Evolutionary conservation across 2,888 invertebrate species (phyloP).

Genomic region (Drosophila eohydei): DNA sequence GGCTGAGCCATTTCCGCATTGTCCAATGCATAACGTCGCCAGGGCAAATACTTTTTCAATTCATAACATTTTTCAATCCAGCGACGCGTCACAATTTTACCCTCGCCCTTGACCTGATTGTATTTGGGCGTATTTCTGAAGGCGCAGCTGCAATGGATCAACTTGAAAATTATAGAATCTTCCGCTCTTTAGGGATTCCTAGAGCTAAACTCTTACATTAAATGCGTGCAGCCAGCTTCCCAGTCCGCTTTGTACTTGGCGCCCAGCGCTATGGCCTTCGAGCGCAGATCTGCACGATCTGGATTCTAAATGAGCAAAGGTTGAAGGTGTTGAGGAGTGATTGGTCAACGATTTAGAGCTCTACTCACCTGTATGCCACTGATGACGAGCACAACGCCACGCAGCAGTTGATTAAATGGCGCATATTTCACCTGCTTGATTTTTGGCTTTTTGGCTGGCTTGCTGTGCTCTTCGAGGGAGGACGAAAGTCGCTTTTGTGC

Average conservation of each 20-base stretch:
- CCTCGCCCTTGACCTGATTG: slow-evolving; percentile 88
- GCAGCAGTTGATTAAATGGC: slow-evolving; percentile 87
- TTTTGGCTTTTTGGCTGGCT: slow-evolving; percentile 73
- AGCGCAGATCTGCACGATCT: slow-evolving; percentile 88
- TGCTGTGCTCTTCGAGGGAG: slow-evolving; percentile 38
- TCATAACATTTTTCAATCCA: slow-evolving; percentile 90
- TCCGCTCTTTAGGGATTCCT: neutral
- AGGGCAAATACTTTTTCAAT: slow-evolving; percentile 86
- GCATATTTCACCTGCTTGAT: slow-evolving; percentile 73
- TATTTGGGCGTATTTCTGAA: slow-evolving; percentile 95
- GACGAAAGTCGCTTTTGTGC: slow-evolving; percentile 63
- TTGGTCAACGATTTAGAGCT: no score
- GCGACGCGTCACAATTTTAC: slow-evolving; percentile 88
- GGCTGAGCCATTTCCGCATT: slow-evolving; percentile 62
- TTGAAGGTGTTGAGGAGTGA: neutral
- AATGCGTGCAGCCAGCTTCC: slow-evolving; percentile 91
- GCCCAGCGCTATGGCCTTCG: slow-evolving; percentile 90
- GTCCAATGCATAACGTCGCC: slow-evolving; percentile 83
- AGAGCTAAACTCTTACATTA: slow-evolving; percentile 88
- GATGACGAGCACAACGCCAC: slow-evolving; percentile 90
- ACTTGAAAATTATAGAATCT: neutral
- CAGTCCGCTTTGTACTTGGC: slow-evolving; percentile 92
- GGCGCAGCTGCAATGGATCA: slow-evolving; percentile 89
- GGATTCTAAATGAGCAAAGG: slow-evolving; percentile 88
- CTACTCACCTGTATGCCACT: slow-evolving; percentile 89